Base-by-base conservation (phyloP, 2,888 invertebrate species). In the Trichopria drosophilae region DNA sequence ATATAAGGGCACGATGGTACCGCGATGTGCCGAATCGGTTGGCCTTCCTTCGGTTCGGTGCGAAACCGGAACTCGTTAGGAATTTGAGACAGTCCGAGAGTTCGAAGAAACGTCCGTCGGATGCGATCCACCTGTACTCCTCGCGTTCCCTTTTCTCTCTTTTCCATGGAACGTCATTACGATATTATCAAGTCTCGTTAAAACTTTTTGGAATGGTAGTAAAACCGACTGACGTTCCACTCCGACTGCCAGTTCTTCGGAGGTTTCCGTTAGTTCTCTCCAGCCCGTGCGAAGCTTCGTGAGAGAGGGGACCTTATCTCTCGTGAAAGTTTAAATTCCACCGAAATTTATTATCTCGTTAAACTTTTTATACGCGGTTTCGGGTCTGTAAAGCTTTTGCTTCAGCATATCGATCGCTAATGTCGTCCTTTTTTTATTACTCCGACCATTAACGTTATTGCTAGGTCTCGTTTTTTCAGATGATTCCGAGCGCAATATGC, bases 161-260 rank as follows among this genome's bases (percentile, higher is more conserved):
- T 12, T 35, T 19, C 13, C 18, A 16, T 15, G 29, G 15, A 15
- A 29, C 13, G 15, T 12, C 12, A 6, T 12, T n/a, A 28, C 12
- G 53, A 53, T 53, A 45, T 37, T 53, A 53, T 53, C 49, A 26
- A 15, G 26, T 31, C 23, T 53, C 53, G 53, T 50, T 50, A 50
- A 54, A 54, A 54, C 34, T 50, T 53, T 54, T 50, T 29, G 34
- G 43, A 51, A 51, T 43, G 51, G 43, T 44, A 54, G 43, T 54
- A 47, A 54, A 46, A 24, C 23, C 15, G 26, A 34, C 18, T 23
- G 40, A 39, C 39, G 43, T 20, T 28, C 43, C 35, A 46, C 41
- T 26, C 37, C n/a, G n/a, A n/a, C n/a, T n/a, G n/a, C n/a, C n/a
- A 19, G 18, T 32, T 16, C 32, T 23, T 20, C 23, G 28, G n/a